Evolutionary conservation across 1,140 invertebrate genomes (phyloP), one percentile per base, ranked within the genome.

Genomic region (Sarcophaga bullata): DNA sequence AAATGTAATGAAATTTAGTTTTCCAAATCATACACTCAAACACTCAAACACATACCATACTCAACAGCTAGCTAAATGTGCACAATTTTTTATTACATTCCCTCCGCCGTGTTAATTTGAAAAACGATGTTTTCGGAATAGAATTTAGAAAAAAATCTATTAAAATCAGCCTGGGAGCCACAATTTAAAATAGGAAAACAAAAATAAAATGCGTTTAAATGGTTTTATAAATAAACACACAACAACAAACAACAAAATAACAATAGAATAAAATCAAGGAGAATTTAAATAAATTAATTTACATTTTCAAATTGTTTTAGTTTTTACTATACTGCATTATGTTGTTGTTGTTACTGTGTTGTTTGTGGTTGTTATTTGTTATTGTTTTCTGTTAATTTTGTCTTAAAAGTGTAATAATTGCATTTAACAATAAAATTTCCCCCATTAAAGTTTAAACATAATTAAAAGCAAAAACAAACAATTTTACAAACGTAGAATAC

Each of bases 271-370:
- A 37, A 37, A 58, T 58, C 2, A n/a, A n/a, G 54, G 54, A 58
- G 15, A 58, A 58, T 58, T 58, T 58, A 58, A 58, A 58, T 58
- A n/a, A 58, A 58, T 58, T 58, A 58, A n/a, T 58, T 58, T 58
- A 58, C 54, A 15, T 58, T 58, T 58, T n/a, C 15, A 58, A 13
- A 58, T 58, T 13, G 54, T 58, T 58, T 58, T n/a, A n/a, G n/a
- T n/a, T n/a, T n/a, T n/a, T n/a, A n/a, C n/a, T n/a, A n/a, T n/a
- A n/a, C n/a, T n/a, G n/a, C n/a, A n/a, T n/a, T n/a, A n/a, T n/a
- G n/a, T 37, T n/a, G 54, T 58, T 58, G 54, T 6, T n/a, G 15
- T 58, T 58, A 54, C 52, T 58, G 54, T 15, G 3, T 13, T n/a
- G 15, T 3, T 58, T 15, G 54, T 58, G 6, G n/a, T 58, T 58